These are phyloP conservation scores for Calonectris borealis DNA, from an alignment of 2,113 vertebrate species.

Conservation along the genomic window DNA sequence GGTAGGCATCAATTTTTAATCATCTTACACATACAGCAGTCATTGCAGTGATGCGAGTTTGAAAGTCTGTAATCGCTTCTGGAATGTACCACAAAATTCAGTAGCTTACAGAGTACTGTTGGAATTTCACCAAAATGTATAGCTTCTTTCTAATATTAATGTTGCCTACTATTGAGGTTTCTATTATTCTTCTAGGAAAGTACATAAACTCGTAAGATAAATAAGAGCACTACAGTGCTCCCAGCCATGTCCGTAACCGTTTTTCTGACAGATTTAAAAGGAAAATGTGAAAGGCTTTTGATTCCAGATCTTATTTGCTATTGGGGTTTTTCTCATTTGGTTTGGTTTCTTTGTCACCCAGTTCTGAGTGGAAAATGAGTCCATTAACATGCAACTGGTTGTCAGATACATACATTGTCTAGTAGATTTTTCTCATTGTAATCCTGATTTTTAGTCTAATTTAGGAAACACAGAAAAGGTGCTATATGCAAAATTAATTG, in stretches of 20 bases:
- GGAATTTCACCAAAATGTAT: background rate
- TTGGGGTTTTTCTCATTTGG: background rate
- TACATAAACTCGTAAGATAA: background rate
- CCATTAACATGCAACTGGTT: background rate
- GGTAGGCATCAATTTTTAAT: background rate
- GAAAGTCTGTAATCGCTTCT: background rate
- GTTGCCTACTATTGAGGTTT: background rate
- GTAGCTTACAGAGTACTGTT: background rate
- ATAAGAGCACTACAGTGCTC: background rate
- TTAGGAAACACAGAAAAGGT: conserved; percentile 13
- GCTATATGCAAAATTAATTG: background rate
- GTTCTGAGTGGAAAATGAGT: conserved; percentile 14
- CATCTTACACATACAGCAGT: background rate
- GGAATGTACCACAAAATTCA: background rate
- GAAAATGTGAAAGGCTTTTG: background rate
- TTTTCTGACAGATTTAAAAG: background rate
- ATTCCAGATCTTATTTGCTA: conserved; percentile 3
- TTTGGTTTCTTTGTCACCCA: background rate
- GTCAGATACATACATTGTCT: background rate
- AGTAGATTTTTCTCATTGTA: background rate
- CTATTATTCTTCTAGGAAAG: background rate
- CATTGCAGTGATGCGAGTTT: background rate
- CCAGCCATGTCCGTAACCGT: background rate
- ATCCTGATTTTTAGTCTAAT: conserved; percentile 44
- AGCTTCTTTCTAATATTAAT: background rate